Evolutionary conservation across 2,797 vertebrate species (phyloP).

Genomic region (Carcharodon carcharias): DNA sequence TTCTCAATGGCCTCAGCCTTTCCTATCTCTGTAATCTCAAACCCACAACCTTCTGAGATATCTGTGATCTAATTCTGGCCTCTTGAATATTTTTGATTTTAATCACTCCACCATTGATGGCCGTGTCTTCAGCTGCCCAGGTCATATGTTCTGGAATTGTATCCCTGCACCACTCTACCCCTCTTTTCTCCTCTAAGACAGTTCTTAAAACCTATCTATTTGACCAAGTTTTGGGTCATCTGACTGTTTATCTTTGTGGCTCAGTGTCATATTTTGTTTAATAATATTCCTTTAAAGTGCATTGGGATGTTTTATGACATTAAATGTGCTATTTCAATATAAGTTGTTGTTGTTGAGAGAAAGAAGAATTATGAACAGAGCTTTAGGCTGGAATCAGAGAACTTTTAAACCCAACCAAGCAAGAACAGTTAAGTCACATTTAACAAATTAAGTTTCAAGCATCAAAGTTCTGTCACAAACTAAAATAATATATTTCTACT

Average conservation of each 20-base stretch:
- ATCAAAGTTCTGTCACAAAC: not conserved
- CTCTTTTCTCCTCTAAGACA: not conserved
- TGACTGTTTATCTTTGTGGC: too few species aligned
- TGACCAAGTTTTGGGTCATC: too few species aligned
- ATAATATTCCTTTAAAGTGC: too few species aligned
- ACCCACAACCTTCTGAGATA: not conserved
- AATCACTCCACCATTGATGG: too few species aligned
- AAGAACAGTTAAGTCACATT: not conserved
- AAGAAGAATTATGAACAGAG: not conserved
- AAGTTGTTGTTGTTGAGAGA: too few species aligned
- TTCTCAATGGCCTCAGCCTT: not conserved
- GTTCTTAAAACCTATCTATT: too few species aligned
- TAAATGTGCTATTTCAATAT: too few species aligned
- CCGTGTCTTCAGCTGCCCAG: too few species aligned
- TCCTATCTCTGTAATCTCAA: not conserved
- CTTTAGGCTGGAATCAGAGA: too few species aligned
- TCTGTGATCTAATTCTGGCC: not conserved
- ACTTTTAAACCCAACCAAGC: too few species aligned
- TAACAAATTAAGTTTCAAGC: not conserved
- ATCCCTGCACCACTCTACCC: not conserved
- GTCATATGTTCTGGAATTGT: not conserved
- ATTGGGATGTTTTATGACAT: too few species aligned
- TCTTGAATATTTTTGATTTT: not conserved
- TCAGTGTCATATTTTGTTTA: too few species aligned
- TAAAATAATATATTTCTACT: not conserved